A percentile compares a stretch with the other conserved stretches of the same genome.
phyloP scores from a whole-genome alignment of 2,797 vertebrate species.

The Danio aesculapii region DNA sequence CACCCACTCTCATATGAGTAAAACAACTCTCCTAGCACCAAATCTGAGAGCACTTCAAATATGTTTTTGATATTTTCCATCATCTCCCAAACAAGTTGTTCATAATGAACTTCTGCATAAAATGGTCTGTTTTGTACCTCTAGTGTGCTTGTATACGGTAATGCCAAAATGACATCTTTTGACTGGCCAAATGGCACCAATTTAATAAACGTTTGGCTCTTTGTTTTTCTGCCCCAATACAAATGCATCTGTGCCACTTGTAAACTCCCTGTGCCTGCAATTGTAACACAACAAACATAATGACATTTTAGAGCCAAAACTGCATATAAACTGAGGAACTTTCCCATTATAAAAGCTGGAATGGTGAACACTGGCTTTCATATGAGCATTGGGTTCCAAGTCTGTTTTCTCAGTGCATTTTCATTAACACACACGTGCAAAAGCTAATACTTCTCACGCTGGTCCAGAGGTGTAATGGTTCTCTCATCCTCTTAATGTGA shows the following conservation, averaged over 20 bases:
- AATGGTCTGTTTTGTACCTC: constrained; percentile 19
- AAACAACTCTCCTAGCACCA: constrained; percentile 24
- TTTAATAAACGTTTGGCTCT: constrained; percentile 23
- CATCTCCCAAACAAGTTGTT: neutral
- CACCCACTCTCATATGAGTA: constrained; percentile 1
- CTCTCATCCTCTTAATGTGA: constrained; percentile 49
- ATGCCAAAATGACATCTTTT: constrained; percentile 13
- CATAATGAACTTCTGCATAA: constrained; percentile 25
- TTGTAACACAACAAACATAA: constrained; percentile 35
- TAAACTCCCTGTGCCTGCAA: constrained; percentile 10
- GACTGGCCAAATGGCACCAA: constrained; percentile 22
- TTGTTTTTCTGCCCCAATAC: constrained; percentile 18
- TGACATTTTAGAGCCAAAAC: constrained; percentile 36
- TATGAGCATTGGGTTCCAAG: neutral
- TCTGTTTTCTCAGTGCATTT: neutral
- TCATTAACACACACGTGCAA: constrained; percentile 21
- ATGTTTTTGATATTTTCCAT: constrained; percentile 28
- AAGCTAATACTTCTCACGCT: constrained; percentile 12
- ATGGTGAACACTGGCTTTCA: neutral
- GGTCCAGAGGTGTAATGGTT: constrained; percentile 49
- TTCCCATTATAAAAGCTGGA: constrained; percentile 23
- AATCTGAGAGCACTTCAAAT: constrained; percentile 29
- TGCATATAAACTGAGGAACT: constrained; percentile 13
- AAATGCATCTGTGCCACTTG: constrained; percentile 18
- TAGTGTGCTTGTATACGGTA: neutral